Evolutionary conservation across 2,888 invertebrate species (phyloP), one percentile per base, ranked within the genome.

Genomic region (Cremastinae sp.): DNA sequence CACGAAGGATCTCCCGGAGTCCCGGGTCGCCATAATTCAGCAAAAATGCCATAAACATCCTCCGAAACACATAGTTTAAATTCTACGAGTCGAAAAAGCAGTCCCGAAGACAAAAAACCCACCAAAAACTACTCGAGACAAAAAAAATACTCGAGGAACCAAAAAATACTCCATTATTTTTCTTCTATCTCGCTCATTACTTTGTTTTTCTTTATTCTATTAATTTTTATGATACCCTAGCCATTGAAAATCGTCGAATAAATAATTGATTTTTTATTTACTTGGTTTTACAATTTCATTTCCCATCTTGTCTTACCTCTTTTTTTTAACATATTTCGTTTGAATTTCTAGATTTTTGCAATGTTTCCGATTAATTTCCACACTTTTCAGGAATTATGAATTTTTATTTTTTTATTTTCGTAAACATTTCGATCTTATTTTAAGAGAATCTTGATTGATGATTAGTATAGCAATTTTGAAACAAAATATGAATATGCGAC

Each of bases 191-290:
- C 28, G 28, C 28, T 5, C 28, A 28, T 28, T 5, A 5, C 28
- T 28, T 28, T 53, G 10, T 53, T 41, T 49, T 56, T 64, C n/a
- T 47, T 28, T n/a, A 22, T 20, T 58, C 59, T 66, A 71, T 1
- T 82, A 79, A 81, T 83, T 81, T 79, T 81, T 74, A 71, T 37
- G 53, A 72, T 69, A 75, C 43, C 77, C 74, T 70, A 82, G 83
- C 78, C 80, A 72, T 78, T 82, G 72, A 74, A 78, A 69, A 74
- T 84, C 79, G 82, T 81, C 80, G 69, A 86, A 87, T 86, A 87
- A 87, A 76, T 41, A 87, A 86, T 80, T 81, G 81, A 84, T 83
- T 87, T 87, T 83, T 64, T 41, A 80, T 87, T 88, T 88, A 85
- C 81, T 85, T 4, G 37, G 12, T 7, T 1, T 64, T n/a, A n/a